Base-by-base conservation (phyloP, 2,888 invertebrate species). In the Lycia hirtaria region DNA sequence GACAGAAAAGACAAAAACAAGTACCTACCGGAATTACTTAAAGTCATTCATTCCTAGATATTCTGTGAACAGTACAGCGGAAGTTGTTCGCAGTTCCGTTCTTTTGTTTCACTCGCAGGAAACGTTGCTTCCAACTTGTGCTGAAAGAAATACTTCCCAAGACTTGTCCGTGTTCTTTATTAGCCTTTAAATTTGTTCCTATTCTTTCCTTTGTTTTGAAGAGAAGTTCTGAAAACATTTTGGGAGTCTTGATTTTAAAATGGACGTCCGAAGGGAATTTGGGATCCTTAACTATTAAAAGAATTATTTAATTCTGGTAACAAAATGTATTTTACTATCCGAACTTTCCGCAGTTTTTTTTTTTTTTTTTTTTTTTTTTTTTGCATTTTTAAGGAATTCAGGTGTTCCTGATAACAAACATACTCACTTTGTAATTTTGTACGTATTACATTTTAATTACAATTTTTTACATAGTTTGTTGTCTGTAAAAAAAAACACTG, bases 31-130 rank as follows among this genome's bases (percentile, higher is more conserved):
- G 12, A 38, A 38, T 6, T 38, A 38, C 38, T 38, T 22, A 38
- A 12, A 2, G 2, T 3, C 1, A 7, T 14, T 22, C 7, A 44
- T 6, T 30, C 14, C 10, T 24, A 48, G 15, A 24, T 37, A 28
- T 2, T 26, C 40, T 40, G 33, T 54, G 40, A 26, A 38, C 54
- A 35, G 32, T 44, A 51, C 35, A 43, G 30, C 76, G 85, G 88
- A 88, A 87, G 87, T 84, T 79, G 83, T 83, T 80, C 71, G 71
- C 71, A 73, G 79, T 85, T 88, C 87, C 85, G 82, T 56, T 72
- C 66, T 67, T 65, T 71, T 75, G 78, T 78, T 73, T 70, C 58
- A 64, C 65, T 70, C 58, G 48, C 28, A 41, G 52, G 52, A 58
- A 53, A 43, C 35, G 19, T 33, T 72, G 69, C 80, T 80, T 68